Conservation (phyloP, 2,113 vertebrate genomes). For the Oreochromis spilurus region DNA sequence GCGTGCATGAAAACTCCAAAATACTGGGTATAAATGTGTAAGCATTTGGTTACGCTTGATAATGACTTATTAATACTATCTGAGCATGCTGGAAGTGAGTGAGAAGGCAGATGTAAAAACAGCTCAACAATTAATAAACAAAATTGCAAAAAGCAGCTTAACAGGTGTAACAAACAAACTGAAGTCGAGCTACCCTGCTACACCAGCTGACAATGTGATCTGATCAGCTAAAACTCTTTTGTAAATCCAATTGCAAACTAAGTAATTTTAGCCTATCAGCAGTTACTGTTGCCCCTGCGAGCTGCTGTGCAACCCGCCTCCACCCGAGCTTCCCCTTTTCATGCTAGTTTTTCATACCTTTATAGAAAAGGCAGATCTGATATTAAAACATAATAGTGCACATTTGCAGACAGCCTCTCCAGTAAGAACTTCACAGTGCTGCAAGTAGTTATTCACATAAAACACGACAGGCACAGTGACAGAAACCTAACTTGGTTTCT, state of each 20-base stretch:
- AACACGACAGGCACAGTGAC: accelerated
- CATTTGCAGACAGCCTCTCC: background rate
- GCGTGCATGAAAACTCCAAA: accelerated
- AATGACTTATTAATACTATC: background rate
- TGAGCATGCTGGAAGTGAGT: background rate
- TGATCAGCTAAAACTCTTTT: background rate
- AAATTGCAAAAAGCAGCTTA: background rate
- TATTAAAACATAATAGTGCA: background rate
- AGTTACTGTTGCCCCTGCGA: accelerated
- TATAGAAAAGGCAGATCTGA: background rate
- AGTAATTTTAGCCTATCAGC: accelerated
- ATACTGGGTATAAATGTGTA: background rate
- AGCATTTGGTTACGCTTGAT: background rate
- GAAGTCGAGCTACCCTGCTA: background rate
- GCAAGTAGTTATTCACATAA: background rate
- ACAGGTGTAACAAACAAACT: background rate
- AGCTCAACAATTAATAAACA: background rate
- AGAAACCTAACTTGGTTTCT: background rate
- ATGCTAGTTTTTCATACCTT: background rate
- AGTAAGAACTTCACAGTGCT: background rate
- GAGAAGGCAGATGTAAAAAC: background rate
- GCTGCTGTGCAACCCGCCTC: background rate
- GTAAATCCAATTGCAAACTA: background rate
- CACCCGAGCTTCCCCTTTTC: background rate
- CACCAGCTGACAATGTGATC: background rate